A percentile compares a stretch with the other conserved stretches of the same genome.
Evolutionary conservation across 2,113 vertebrate genomes (phyloP).

Genomic region (Corythaeola cristata): DNA sequence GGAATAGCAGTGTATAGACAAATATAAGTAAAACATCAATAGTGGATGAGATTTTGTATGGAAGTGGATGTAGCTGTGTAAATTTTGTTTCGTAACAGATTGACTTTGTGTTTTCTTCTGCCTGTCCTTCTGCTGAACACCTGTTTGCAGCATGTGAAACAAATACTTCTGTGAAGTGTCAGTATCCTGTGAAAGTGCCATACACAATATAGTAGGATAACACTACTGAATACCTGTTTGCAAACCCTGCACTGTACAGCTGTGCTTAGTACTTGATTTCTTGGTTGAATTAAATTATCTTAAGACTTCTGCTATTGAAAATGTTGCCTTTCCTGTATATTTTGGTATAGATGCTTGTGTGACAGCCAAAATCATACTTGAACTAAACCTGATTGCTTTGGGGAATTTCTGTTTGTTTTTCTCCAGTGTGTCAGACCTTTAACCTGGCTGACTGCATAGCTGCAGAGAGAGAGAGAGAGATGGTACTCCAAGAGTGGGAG

Average conservation of each 20-base stretch:
- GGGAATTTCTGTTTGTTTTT: background rate
- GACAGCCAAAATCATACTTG: background rate
- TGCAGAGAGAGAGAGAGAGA: too few species aligned
- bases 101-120: background rate
- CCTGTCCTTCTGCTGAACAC: background rate
- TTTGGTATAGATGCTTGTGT: background rate
- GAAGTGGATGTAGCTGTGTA: background rate
- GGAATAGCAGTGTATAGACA: background rate
- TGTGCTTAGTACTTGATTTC: background rate
- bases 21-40: background rate
- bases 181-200: background rate
- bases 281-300: background rate
- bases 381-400: background rate
- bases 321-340: background rate
- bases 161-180: background rate
- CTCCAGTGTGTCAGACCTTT: background rate
- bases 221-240: background rate
- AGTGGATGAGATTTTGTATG: background rate
- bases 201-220: rapidly evolving
- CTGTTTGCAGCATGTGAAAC: background rate
- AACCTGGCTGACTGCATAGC: background rate
- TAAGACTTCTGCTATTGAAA: background rate
- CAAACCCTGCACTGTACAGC: background rate
- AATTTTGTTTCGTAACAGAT: background rate
- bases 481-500: too few species aligned